phyloP scores from a whole-genome alignment of 1,140 invertebrate genomes.

The Brachionus koreanus region DNA sequence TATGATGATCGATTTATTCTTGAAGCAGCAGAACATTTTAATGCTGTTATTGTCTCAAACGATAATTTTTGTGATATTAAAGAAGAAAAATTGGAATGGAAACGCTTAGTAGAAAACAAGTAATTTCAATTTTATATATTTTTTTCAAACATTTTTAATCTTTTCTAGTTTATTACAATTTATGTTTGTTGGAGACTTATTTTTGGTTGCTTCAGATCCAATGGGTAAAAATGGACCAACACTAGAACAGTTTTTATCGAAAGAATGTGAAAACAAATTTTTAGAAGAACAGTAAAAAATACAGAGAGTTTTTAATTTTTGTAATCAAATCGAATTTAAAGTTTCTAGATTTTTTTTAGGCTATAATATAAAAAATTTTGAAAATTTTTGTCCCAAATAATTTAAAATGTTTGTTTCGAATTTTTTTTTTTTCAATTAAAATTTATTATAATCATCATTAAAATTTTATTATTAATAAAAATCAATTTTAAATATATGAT shows the following conservation, averaged over 20 bases:
- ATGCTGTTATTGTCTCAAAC: conserved; percentile 30
- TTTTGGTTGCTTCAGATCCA: conserved; percentile 96
- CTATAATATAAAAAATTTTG: too few species aligned
- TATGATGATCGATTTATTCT: conserved; percentile 39
- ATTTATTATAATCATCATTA: too few species aligned
- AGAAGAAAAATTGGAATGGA: not conserved
- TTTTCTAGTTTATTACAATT: conserved; percentile 48
- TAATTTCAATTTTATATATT: not conserved
- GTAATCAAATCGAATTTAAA: not conserved
- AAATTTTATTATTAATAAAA: too few species aligned
- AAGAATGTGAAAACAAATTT: not conserved
- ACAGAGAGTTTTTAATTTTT: too few species aligned
- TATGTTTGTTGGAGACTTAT: conserved; percentile 60
- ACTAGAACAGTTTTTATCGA: conserved; percentile 76
- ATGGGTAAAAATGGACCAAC: conserved; percentile 81
- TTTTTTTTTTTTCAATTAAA: too few species aligned
- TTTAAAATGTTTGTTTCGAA: too few species aligned
- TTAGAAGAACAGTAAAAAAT: not conserved
- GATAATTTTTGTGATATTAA: conserved; percentile 23
- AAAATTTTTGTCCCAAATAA: too few species aligned
- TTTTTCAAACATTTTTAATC: not conserved
- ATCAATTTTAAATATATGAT: too few species aligned
- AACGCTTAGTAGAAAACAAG: not conserved
- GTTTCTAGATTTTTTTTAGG: too few species aligned
- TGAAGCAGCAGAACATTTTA: not conserved